Evolutionary conservation across 2,888 invertebrate genomes (phyloP).

Genomic region (Malacosoma neustria): DNA sequence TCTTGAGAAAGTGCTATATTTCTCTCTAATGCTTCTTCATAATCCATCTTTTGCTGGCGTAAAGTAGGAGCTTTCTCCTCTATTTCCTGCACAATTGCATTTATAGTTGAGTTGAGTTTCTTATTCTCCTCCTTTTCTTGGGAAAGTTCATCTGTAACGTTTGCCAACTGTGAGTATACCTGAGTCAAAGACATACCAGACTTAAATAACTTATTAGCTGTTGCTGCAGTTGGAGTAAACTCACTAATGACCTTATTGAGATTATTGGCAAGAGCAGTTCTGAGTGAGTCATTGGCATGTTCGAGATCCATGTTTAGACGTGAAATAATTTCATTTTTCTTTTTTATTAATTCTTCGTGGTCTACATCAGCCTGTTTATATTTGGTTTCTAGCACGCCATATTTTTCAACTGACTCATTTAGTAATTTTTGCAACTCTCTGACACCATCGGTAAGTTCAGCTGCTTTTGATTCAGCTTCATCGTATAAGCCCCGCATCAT

Average conservation of each 20-base stretch:
- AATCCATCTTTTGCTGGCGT: conserved; percentile 87
- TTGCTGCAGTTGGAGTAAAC: conserved; percentile 91
- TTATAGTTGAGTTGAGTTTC: conserved; percentile 85
- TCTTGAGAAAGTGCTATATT: conserved; percentile 81
- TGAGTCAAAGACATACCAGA: conserved; percentile 93
- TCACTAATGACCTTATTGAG: conserved; percentile 84
- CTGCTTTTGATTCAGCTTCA: conserved; percentile 84
- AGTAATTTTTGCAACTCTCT: conserved; percentile 83
- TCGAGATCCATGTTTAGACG: conserved; percentile 85
- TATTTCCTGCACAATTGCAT: conserved; percentile 87
- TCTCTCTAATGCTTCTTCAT: conserved; percentile 83
- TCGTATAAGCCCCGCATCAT: conserved; percentile 88
- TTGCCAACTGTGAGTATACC: conserved; percentile 90
- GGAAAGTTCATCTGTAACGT: conserved; percentile 83
- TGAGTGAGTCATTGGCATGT: conserved; percentile 88
- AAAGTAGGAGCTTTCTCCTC: conserved; percentile 92
- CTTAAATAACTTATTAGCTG: conserved; percentile 88
- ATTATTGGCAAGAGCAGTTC: conserved; percentile 80
- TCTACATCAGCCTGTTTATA: conserved; percentile 77
- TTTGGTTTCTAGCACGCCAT: conserved; percentile 85
- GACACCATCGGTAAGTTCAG: conserved; percentile 85
- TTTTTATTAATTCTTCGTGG: conserved; percentile 79
- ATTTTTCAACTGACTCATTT: conserved; percentile 86
- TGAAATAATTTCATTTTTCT: conserved; percentile 81
- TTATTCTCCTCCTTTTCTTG: conserved; percentile 87